A percentile compares a stretch with the other conserved stretches of the same genome.
Conservation (phyloP, 2,797 vertebrate species). For the Sarcoramphus papa region DNA sequence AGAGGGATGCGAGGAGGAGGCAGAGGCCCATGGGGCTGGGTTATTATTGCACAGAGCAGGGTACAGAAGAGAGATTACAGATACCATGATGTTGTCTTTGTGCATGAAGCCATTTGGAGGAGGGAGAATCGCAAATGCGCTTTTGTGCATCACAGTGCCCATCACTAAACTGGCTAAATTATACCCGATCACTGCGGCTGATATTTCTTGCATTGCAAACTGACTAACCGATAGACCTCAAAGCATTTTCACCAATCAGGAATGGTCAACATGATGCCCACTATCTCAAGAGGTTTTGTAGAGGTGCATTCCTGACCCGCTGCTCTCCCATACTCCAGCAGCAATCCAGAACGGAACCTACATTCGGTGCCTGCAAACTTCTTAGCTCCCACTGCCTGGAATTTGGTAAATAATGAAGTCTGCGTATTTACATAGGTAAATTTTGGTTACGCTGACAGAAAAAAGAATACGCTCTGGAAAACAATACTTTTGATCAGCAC, state of each 20-base stretch:
- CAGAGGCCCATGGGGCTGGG: not conserved
- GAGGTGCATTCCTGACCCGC: not conserved
- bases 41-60: not conserved
- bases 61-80: not conserved
- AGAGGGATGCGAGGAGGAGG: not conserved
- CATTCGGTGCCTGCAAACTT: not conserved
- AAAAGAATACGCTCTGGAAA: not conserved
- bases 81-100: not conserved
- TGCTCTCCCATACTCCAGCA: not conserved
- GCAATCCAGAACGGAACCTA: not conserved
- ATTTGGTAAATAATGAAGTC: not conserved
- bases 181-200: not conserved
- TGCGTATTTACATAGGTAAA: not conserved
- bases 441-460: not conserved
- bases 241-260: not conserved
- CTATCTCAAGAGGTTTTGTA: not conserved
- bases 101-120: not conserved
- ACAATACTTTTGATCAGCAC: not conserved
- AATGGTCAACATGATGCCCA: not conserved
- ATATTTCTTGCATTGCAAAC: not conserved
- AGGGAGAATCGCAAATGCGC: not conserved
- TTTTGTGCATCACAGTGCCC: not conserved
- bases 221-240: not conserved
- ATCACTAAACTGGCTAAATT: not conserved
- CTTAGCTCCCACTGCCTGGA: not conserved